Evolutionary conservation across 2,113 vertebrate species (phyloP).

Genomic region (Maccullochella peelii): DNA sequence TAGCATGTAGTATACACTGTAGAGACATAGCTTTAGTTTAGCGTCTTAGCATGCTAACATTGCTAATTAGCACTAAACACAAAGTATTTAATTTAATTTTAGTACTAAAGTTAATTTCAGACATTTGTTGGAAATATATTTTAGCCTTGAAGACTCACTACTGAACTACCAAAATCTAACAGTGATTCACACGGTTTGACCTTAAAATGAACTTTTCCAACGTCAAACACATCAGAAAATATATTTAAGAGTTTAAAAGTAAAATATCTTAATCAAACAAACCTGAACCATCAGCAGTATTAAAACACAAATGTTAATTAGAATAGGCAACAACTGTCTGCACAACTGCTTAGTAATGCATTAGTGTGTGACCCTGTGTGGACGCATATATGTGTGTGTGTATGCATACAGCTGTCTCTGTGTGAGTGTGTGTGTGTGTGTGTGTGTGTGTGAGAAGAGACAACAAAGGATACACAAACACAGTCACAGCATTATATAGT

Average conservation of each 20-base stretch:
- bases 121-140: not conserved
- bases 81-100: too few relatives aligned
- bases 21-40: too few relatives aligned
- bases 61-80: not conserved
- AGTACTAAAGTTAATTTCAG: not conserved
- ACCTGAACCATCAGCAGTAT: too few relatives aligned
- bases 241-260: too few relatives aligned
- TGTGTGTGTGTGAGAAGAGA: not conserved
- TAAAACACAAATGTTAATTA: too few relatives aligned
- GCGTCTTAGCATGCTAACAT: not conserved
- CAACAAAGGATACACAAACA: not conserved
- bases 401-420: too few relatives aligned
- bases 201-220: too few relatives aligned
- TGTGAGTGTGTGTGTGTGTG: not conserved
- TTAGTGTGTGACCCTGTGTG: not conserved
- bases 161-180: not conserved
- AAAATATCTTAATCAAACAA: too few relatives aligned
- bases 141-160: not conserved
- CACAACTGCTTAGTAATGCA: not conserved
- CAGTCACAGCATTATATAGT: constrained; percentile 22
- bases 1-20: too few relatives aligned
- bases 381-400: not conserved
- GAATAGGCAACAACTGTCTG: not conserved
- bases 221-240: too few relatives aligned
- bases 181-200: too few relatives aligned